phyloP scores from a whole-genome alignment of 2,888 invertebrate species.

The Corythucha ciliata region DNA sequence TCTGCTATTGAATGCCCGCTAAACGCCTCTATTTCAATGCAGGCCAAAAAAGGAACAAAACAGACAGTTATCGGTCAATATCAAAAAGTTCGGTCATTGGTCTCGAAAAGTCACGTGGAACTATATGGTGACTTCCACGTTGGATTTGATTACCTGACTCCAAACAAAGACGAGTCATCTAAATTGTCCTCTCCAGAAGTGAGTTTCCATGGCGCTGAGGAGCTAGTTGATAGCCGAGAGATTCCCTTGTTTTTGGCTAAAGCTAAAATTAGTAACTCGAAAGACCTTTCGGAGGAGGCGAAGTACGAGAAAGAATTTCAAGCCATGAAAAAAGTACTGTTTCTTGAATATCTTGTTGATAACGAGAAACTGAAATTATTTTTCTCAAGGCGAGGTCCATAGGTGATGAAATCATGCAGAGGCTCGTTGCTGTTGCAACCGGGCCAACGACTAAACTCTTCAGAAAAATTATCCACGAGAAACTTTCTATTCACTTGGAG shows the following conservation, averaged over 20 bases:
- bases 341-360: too few species aligned
- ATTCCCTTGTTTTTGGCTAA: not conserved
- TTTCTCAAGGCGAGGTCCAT: constrained; percentile 18
- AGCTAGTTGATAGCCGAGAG: not conserved
- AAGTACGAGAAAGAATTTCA: not conserved
- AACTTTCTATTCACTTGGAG: constrained; percentile 9
- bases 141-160: constrained; percentile 17
- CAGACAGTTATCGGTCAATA: constrained; percentile 23
- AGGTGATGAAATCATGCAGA: constrained; percentile 17
- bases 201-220: too few species aligned
- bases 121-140: constrained; percentile 22
- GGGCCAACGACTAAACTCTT: not conserved
- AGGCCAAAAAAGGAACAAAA: not conserved
- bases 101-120: constrained; percentile 20
- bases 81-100: constrained; percentile 16
- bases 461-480: constrained; percentile 4
- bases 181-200: too few species aligned
- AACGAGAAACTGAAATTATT: constrained; percentile 1
- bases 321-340: too few species aligned
- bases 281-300: not conserved
- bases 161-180: too few species aligned
- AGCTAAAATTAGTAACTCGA: not conserved
- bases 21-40: not conserved
- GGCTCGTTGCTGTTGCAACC: constrained; percentile 10
- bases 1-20: not conserved